These are phyloP conservation scores for Vimba vimba DNA, from an alignment of 2,113 vertebrate genomes.

Conservation along the genomic window DNA sequence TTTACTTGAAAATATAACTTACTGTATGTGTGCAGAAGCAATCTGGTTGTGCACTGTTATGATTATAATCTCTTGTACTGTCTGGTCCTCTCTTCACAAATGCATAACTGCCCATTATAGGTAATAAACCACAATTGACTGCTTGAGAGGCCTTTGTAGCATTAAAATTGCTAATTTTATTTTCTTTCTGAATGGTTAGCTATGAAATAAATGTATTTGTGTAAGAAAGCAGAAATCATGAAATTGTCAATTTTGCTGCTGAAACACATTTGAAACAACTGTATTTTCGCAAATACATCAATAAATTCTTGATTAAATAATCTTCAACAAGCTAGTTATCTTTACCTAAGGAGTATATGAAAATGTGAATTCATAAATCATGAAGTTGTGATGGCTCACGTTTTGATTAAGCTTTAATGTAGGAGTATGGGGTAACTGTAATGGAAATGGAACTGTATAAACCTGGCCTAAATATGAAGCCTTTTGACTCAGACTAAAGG, in stretches of 20 bases:
- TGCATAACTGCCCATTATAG: not conserved
- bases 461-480: not conserved
- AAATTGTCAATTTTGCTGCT: not conserved
- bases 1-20: not conserved
- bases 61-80: not conserved
- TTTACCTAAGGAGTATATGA: not conserved
- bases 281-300: not conserved
- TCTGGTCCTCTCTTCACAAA: not conserved
- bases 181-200: not conserved
- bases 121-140: not conserved
- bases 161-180: not conserved
- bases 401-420: constrained; percentile 6
- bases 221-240: not conserved
- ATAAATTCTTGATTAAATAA: not conserved
- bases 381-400: not conserved
- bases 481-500: constrained; percentile 36
- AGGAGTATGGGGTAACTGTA: not conserved
- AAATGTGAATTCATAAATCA: not conserved
- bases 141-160: not conserved
- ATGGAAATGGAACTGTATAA: constrained; percentile 21
- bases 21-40: not conserved
- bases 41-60: not conserved
- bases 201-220: not conserved
- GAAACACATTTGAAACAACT: not conserved
- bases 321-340: not conserved